These are phyloP conservation scores for Netta rufina DNA, from an alignment of 2,797 vertebrate genomes.

Conservation along the genomic window DNA sequence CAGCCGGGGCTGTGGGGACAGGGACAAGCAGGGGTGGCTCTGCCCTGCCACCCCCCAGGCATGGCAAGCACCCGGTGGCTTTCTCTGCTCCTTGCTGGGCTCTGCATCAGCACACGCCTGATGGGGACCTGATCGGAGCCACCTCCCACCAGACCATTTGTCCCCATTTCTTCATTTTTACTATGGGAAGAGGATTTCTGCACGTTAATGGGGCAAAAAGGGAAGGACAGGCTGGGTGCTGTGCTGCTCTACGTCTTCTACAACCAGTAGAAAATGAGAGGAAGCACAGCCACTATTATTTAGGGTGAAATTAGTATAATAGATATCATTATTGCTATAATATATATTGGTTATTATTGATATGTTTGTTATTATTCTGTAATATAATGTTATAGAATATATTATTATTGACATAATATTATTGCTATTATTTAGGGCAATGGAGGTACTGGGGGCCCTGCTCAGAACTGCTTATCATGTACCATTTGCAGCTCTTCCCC, in stretches of 20 bases:
- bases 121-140: too few species aligned
- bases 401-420: too few species aligned
- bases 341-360: too few species aligned
- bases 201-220: background rate
- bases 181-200: background rate
- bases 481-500: background rate
- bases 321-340: too few species aligned
- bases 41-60: background rate
- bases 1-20: background rate
- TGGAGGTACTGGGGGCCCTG: background rate
- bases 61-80: background rate
- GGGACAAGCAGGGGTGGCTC: background rate
- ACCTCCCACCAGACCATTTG: background rate
- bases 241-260: background rate
- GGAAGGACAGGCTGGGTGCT: background rate
- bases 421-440: background rate
- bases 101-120: background rate
- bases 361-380: too few species aligned
- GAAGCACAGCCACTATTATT: background rate
- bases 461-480: background rate
- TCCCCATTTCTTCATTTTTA: background rate
- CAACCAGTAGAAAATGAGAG: background rate
- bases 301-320: background rate
- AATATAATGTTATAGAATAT: too few species aligned
- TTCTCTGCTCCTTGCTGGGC: background rate